Base-by-base conservation (phyloP, 2,797 vertebrate genomes). In the Sebastes hopkinsi region DNA sequence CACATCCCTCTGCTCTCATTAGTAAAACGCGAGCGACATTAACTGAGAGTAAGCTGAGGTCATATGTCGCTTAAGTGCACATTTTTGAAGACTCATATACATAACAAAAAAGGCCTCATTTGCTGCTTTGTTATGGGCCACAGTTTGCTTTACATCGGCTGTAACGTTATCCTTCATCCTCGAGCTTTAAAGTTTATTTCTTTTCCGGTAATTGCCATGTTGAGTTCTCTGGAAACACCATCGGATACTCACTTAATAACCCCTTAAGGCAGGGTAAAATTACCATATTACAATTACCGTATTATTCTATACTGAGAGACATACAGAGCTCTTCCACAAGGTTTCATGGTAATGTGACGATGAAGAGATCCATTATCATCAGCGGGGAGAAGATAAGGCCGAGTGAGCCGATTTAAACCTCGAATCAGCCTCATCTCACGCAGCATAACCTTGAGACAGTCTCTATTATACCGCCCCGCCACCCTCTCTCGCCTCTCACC, bases 361-460 rank as follows among this genome's bases (percentile, higher is more conserved):
- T 74, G 76, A 85, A 71, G 80, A 62, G 67, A 82, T 85, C 59
- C 77, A 83, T 83, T 77, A 85, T 80, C 29, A 81, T 30, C 55
- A 77, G 79, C 2, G 0, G 22, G 36, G 72, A 54, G 32, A 67
- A 58, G 71, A 87, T 82, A 77, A 77, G 80, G 74, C 65, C 0
- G 10, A 74, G 66, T 56, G 81, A 90, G 81, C 36, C 29, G 68
- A 89, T 91, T 56, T 88, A 89, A 82, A 87, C 52, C 42, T 71
- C 5, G 8, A 88, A 88, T 89, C 87, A 42, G 77, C 75, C 72
- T 88, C 76, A 83, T 90, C 69, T 82, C 75, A 58, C 4, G 4
- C 84, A 46, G 79, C 42, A 60, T 90, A 90, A 92, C 90, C 87
- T 86, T 87, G 78, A 84, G 72, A 85, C 55, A 10, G 71, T 77